phyloP scores from a whole-genome alignment of 2,888 invertebrate genomes.

The Pammene aurita region DNA sequence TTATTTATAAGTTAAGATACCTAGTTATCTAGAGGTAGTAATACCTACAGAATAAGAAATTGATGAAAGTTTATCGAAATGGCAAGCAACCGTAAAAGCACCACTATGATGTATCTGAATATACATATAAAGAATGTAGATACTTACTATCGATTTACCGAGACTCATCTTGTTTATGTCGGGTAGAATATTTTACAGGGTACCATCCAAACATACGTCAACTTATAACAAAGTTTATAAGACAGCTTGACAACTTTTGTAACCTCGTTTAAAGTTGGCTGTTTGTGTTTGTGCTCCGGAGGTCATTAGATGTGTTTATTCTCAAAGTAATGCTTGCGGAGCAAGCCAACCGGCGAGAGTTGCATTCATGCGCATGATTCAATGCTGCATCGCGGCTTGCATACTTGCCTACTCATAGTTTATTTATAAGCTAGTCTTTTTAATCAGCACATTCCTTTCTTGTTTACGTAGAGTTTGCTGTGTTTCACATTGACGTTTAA shows the following conservation, averaged over 20 bases:
- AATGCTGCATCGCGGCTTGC: background rate
- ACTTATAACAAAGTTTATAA: conserved; percentile 22
- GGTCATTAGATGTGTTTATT: conserved; percentile 25
- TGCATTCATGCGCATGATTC: background rate
- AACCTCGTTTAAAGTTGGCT: conserved; percentile 29
- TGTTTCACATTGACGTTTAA: no score
- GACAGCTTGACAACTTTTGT: conserved; percentile 24
- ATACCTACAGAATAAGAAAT: no score
- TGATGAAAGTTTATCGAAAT: no score
- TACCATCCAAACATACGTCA: conserved; percentile 9
- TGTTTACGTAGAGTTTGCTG: no score
- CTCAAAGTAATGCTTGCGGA: conserved; percentile 1
- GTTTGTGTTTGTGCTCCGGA: conserved; percentile 24
- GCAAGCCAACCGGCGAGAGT: background rate
- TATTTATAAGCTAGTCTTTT: no score
- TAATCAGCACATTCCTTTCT: no score
- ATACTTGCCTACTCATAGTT: background rate
- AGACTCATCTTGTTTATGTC: background rate
- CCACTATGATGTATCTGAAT: no score
- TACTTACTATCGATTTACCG: background rate
- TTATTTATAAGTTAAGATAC: no score
- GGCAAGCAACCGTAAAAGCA: no score
- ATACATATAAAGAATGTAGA: no score
- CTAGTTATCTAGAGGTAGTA: no score
- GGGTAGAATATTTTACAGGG: conserved; percentile 7